phyloP scores from a whole-genome alignment of 2,113 vertebrate genomes.

The Cairina moschata region DNA sequence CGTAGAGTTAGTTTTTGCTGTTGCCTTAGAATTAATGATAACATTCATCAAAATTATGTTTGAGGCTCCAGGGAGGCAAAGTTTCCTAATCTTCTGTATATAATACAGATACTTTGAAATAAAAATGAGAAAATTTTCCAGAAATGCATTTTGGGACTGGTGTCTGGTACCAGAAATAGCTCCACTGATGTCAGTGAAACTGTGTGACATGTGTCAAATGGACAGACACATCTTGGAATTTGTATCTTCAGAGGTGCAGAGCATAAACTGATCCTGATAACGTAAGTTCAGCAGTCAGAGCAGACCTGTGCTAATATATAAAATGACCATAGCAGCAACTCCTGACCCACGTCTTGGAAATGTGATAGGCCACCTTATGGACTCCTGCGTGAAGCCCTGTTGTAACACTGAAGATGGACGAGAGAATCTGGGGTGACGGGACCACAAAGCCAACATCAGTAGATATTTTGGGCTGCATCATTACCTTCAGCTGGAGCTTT shows the following conservation, averaged over 20 bases:
- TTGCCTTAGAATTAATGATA: neutral
- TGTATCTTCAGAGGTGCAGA: neutral
- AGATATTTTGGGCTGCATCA: neutral
- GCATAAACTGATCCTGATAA: fast-evolving
- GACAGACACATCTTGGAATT: neutral
- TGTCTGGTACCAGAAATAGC: neutral
- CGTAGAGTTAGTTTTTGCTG: neutral
- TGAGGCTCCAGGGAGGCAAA: neutral
- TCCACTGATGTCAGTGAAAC: neutral
- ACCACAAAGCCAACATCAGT: neutral
- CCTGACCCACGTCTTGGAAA: fast-evolving
- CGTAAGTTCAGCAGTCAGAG: neutral
- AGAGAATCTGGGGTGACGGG: neutral
- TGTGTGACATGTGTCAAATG: neutral
- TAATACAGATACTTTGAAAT: neutral
- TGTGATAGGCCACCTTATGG: neutral
- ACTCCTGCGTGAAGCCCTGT: neutral
- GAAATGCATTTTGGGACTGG: neutral
- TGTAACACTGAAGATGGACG: neutral
- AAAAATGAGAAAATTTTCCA: neutral
- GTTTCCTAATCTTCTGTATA: neutral
- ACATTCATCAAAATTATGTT: neutral
- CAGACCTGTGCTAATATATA: neutral
- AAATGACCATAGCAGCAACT: neutral
- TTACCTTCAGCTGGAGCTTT: neutral